Conservation (phyloP, 2,797 vertebrate species). For the Sebastes reedi region DNA sequence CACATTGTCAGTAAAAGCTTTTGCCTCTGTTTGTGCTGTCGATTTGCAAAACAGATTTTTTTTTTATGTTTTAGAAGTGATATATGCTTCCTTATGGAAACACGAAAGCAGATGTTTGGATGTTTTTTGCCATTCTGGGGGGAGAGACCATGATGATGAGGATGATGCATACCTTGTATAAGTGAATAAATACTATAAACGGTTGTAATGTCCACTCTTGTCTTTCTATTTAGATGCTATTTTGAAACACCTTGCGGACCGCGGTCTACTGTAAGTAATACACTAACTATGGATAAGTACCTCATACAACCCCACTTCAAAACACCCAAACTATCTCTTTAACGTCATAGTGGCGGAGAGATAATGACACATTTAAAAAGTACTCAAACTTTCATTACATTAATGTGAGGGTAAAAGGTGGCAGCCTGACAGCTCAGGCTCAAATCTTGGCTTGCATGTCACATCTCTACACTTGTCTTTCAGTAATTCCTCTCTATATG, state of each 20-base stretch:
- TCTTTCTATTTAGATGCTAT: not conserved
- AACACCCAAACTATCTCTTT: not conserved
- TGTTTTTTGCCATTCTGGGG: not conserved
- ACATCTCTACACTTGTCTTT: conserved; percentile 13
- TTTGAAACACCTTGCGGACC: not conserved
- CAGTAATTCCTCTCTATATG: conserved; percentile 6
- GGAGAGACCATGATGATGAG: not conserved
- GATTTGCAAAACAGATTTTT: conserved; percentile 1
- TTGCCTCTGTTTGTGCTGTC: not conserved
- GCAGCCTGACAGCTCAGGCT: not conserved
- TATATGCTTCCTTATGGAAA: not conserved
- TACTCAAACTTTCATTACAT: not conserved
- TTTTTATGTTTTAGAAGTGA: not conserved
- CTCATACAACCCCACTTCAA: not conserved
- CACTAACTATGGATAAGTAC: not conserved
- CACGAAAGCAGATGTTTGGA: not conserved
- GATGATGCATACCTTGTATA: not conserved
- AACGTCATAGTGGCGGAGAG: not conserved
- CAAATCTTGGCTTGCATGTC: not conserved
- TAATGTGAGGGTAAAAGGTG: not conserved
- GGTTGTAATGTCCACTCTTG: not conserved
- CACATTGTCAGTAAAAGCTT: not conserved
- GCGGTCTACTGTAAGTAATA: too few relatives aligned
- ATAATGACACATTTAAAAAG: not conserved
- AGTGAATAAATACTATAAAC: not conserved